Conservation (phyloP, 2,888 invertebrate species). For the Digitonthophagus gazella region DNA sequence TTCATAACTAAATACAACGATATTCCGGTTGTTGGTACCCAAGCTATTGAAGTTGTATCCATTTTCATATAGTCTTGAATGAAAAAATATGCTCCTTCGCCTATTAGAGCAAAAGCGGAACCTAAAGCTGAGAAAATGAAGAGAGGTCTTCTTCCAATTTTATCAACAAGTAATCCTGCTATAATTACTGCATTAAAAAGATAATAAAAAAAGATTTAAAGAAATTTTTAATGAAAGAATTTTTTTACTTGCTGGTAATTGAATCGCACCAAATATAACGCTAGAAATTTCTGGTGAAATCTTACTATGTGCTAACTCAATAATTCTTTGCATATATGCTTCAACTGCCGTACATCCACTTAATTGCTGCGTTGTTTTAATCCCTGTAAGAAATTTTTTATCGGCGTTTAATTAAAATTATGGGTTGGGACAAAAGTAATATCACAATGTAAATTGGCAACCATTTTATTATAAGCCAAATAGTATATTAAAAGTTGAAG, state of each 20-base stretch:
- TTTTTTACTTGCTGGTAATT: constrained; percentile 55
- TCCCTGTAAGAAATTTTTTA: constrained; percentile 46
- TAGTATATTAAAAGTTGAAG: too few relatives aligned
- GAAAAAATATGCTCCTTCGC: constrained; percentile 57
- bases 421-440: background rate
- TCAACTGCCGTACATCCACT: constrained; percentile 60
- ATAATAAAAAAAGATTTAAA: background rate
- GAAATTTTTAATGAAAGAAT: background rate
- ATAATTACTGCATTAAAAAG: constrained; percentile 18
- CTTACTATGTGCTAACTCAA: constrained; percentile 54
- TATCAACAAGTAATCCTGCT: constrained; percentile 50
- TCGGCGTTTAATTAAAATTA: background rate
- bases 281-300: constrained; percentile 58
- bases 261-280: constrained; percentile 60
- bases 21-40: constrained; percentile 57
- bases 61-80: constrained; percentile 52
- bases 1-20: constrained; percentile 60
- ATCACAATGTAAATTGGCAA: too few relatives aligned
- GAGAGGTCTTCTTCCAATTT: constrained; percentile 56
- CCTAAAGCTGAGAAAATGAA: constrained; percentile 57
- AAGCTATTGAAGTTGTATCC: constrained; percentile 49
- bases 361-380: constrained; percentile 60
- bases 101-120: constrained; percentile 55
- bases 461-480: background rate
- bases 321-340: constrained; percentile 61